These are phyloP conservation scores for Rhinichthys osculus DNA, from an alignment of 2,797 vertebrate species.

Conservation along the genomic window DNA sequence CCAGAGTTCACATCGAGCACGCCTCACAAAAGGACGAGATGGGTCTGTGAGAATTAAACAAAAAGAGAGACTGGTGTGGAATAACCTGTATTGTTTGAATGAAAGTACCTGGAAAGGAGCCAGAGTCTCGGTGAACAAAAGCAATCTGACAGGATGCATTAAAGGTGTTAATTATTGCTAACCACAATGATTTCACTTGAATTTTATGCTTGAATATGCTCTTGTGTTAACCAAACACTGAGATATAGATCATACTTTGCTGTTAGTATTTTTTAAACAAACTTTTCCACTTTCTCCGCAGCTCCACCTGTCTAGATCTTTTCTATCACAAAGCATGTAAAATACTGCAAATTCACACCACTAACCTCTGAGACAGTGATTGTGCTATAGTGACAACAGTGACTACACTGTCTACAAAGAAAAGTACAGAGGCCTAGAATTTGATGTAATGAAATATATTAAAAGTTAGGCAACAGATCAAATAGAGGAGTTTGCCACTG, in stretches of 20 bases:
- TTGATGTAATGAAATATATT: not conserved
- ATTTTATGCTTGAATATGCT: conserved; percentile 4
- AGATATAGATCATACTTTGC: not conserved
- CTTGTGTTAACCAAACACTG: not conserved
- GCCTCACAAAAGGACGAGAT: conserved; percentile 40
- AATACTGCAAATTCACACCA: not conserved
- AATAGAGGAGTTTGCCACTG: not conserved
- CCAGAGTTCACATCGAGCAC: conserved; percentile 75
- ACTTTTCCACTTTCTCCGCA: not conserved
- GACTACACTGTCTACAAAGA: not conserved
- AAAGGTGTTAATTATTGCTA: conserved; percentile 48
- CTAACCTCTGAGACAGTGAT: not conserved
- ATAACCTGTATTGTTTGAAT: conserved; percentile 67
- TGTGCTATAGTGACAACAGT: not conserved
- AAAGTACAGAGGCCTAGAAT: not conserved
- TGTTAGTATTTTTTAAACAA: not conserved
- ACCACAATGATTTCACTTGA: conserved; percentile 34
- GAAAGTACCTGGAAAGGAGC: conserved; percentile 74
- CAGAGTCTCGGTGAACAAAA: conserved; percentile 56
- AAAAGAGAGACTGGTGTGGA: conserved; percentile 57
- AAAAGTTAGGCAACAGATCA: not conserved
- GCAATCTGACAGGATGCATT: conserved; percentile 51
- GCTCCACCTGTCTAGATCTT: not conserved
- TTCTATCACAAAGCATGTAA: not conserved
- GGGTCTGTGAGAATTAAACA: conserved; percentile 62